These are phyloP conservation scores for Lasioglossum albipes DNA, from an alignment of 1,140 invertebrate genomes.

Conservation along the genomic window DNA sequence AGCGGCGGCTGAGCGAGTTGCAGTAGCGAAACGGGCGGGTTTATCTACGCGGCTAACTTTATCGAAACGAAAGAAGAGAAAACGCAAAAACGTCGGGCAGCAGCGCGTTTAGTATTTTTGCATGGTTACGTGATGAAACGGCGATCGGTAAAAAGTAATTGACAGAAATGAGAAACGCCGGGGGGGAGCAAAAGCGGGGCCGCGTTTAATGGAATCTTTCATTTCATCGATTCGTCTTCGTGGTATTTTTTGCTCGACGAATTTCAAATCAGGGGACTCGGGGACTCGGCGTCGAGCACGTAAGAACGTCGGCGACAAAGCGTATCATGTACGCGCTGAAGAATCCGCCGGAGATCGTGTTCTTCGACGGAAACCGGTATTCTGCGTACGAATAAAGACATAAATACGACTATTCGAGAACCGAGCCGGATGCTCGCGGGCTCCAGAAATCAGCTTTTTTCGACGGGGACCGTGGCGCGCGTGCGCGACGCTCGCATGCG, in stretches of 20 bases:
- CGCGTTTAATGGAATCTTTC: slow-evolving; percentile 34
- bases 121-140: slow-evolving; percentile 1
- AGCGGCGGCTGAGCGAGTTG: not conserved
- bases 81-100: not conserved
- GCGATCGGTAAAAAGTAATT: slow-evolving; percentile 5
- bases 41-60: not conserved
- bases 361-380: slow-evolving; percentile 36
- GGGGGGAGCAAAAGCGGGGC: too few relatives aligned
- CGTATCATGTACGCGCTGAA: slow-evolving; percentile 22
- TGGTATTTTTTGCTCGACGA: slow-evolving; percentile 17
- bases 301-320: slow-evolving; percentile 42
- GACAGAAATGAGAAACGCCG: slow-evolving; percentile 24
- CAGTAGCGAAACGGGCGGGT: not conserved
- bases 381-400: slow-evolving; percentile 49
- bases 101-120: not conserved
- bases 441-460: slow-evolving; percentile 53
- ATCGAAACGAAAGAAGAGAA: not conserved
- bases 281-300: slow-evolving; percentile 9
- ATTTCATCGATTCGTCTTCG: slow-evolving; percentile 13
- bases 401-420: slow-evolving; percentile 40
- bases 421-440: not conserved
- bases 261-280: slow-evolving; percentile 23
- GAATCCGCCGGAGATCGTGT: slow-evolving; percentile 27
- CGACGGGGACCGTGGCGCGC: slow-evolving; percentile 24
- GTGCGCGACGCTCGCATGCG: slow-evolving; percentile 9